Evolutionary conservation across 1,140 invertebrate genomes (phyloP).

Genomic region (Aethina tumida): DNA sequence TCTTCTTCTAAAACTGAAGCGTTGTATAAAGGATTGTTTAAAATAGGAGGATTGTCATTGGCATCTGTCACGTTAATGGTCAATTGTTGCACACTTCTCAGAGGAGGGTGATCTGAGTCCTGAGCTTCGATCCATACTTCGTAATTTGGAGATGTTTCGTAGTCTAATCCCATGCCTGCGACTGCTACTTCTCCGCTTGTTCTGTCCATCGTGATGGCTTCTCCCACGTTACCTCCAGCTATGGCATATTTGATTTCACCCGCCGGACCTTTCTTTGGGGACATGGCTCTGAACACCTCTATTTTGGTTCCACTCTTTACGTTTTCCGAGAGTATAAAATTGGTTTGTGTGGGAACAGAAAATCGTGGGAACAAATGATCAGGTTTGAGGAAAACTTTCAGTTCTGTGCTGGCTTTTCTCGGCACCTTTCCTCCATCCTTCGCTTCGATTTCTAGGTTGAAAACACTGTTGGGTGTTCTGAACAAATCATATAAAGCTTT

Average conservation of each 20-base stretch:
- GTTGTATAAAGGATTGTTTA: slow-evolving; percentile 72
- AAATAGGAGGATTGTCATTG: slow-evolving; percentile 84
- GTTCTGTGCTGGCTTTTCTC: slow-evolving; percentile 53
- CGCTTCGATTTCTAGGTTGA: slow-evolving; percentile 63
- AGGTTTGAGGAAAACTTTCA: slow-evolving; percentile 61
- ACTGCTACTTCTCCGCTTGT: slow-evolving; percentile 70
- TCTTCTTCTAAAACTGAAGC: slow-evolving; percentile 79
- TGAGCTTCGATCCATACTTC: slow-evolving; percentile 89
- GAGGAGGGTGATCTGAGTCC: slow-evolving; percentile 70
- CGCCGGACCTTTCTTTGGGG: slow-evolving; percentile 58
- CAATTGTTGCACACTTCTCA: slow-evolving; percentile 66
- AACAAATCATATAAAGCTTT: slow-evolving; percentile 52
- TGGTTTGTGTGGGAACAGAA: slow-evolving; percentile 50
- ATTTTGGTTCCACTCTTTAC: slow-evolving; percentile 61
- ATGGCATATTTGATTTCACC: slow-evolving; percentile 70
- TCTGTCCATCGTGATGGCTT: slow-evolving; percentile 71
- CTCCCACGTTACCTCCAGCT: slow-evolving; percentile 82
- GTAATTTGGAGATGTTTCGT: slow-evolving; percentile 73
- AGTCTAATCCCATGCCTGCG: slow-evolving; percentile 72
- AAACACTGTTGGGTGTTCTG: slow-evolving; percentile 42
- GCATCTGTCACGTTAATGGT: slow-evolving; percentile 80
- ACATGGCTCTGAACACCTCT: slow-evolving; percentile 57
- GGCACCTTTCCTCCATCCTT: slow-evolving; percentile 54
- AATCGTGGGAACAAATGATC: slow-evolving; percentile 66
- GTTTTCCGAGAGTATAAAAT: slow-evolving; percentile 72